Conservation (phyloP, 2,797 vertebrate genomes). For the Halcyon leucocephala region DNA sequence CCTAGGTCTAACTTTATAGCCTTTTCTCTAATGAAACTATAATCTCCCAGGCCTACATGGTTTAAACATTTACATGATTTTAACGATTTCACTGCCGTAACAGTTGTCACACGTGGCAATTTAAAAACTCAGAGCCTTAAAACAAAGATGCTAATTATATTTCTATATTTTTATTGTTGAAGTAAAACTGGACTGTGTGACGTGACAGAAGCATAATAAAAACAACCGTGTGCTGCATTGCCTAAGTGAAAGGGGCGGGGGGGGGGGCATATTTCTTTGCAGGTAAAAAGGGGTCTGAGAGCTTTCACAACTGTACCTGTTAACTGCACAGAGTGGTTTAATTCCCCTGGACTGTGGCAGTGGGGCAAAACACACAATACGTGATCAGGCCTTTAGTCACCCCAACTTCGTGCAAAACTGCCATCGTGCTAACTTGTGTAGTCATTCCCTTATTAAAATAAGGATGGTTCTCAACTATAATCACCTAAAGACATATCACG, state of each 20-base stretch:
- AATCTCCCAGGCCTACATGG: constrained; percentile 85
- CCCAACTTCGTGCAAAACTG: background rate
- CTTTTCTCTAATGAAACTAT: constrained; percentile 88
- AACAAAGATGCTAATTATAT: constrained; percentile 77
- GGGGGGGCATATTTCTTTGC: background rate
- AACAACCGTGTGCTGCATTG: background rate
- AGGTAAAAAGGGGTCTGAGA: background rate
- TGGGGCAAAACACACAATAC: background rate
- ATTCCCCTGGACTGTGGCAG: background rate
- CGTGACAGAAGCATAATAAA: constrained; percentile 51
- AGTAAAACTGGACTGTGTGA: constrained; percentile 41
- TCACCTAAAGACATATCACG: accelerated
- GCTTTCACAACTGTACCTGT: background rate
- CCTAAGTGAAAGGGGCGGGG: background rate
- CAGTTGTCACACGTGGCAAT: constrained; percentile 76
- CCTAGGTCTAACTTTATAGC: constrained; percentile 88
- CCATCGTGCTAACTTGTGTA: background rate
- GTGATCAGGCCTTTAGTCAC: background rate
- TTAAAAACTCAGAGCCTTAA: constrained; percentile 72
- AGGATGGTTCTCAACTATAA: background rate
- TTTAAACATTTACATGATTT: constrained; percentile 86
- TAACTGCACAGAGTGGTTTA: background rate
- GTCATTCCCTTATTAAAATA: background rate
- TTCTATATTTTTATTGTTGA: constrained; percentile 74
- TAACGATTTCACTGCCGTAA: constrained; percentile 81